A percentile compares a stretch with the other conserved stretches of the same genome.
Conservation (phyloP, 2,888 invertebrate genomes). For the Acrocyrtus sp. region DNA sequence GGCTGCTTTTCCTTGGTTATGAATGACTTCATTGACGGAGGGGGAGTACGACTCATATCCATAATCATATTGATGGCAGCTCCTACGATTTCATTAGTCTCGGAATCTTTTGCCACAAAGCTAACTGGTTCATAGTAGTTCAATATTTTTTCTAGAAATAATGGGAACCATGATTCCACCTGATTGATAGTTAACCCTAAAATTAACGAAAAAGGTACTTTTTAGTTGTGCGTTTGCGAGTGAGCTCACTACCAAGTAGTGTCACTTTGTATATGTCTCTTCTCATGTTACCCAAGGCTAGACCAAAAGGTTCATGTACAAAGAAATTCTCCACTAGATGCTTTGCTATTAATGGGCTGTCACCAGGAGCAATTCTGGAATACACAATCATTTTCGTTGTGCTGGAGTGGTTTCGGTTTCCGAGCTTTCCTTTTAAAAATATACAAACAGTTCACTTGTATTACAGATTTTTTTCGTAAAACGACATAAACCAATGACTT, state of each 20-base stretch:
- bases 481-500: too few relatives aligned
- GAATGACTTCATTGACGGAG: conserved; percentile 34
- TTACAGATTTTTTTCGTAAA: too few relatives aligned
- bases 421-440: too few relatives aligned
- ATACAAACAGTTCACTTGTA: too few relatives aligned
- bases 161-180: conserved; percentile 34
- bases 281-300: conserved; percentile 37
- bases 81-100: conserved; percentile 41
- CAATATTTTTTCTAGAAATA: conserved; percentile 25
- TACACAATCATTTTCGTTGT: conserved; percentile 35
- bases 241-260: not conserved
- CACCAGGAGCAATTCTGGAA: conserved; percentile 24
- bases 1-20: conserved; percentile 33
- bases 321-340: conserved; percentile 30
- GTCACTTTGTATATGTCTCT: not conserved
- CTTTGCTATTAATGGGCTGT: conserved; percentile 13
- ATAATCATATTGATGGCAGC: conserved; percentile 35
- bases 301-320: conserved; percentile 38
- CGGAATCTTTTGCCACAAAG: conserved; percentile 39
- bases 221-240: not conserved
- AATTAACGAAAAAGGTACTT: not conserved
- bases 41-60: conserved; percentile 18
- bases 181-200: conserved; percentile 33
- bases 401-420: too few relatives aligned
- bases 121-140: conserved; percentile 43